phyloP scores from a whole-genome alignment of 2,797 vertebrate species.

The Craterocephalus amniculus region DNA sequence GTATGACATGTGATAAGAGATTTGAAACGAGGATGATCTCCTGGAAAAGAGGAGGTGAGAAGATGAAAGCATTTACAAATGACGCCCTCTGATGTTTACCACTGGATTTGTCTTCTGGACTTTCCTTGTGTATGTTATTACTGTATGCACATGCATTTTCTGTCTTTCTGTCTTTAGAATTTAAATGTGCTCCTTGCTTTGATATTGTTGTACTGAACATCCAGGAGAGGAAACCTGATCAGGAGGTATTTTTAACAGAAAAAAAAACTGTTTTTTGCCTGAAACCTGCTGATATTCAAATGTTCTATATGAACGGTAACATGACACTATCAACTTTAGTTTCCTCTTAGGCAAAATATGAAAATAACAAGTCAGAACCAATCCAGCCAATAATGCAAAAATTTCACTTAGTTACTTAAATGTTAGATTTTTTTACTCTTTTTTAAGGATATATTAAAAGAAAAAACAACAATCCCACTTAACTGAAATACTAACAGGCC shows the following conservation, averaged over 20 bases:
- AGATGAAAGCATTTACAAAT: slow-evolving; percentile 42
- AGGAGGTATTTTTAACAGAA: slow-evolving; percentile 15
- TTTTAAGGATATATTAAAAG: not conserved
- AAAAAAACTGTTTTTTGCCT: slow-evolving; percentile 7
- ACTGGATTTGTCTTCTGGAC: slow-evolving; percentile 45
- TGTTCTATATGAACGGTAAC: not conserved
- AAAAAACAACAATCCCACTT: slow-evolving; percentile 17
- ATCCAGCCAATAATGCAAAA: not conserved
- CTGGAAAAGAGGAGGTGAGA: slow-evolving; percentile 19
- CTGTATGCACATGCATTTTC: slow-evolving; percentile 40
- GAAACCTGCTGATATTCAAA: slow-evolving; percentile 3
- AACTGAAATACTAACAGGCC: slow-evolving; percentile 10
- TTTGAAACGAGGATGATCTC: slow-evolving; percentile 19
- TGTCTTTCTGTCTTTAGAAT: slow-evolving; percentile 37
- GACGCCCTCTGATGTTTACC: slow-evolving; percentile 69
- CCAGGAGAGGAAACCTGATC: slow-evolving; percentile 4
- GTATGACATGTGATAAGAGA: slow-evolving; percentile 18
- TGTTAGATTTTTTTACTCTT: not conserved
- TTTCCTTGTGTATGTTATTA: slow-evolving; percentile 35
- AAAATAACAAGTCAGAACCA: slow-evolving; percentile 2
- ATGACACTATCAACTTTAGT: not conserved
- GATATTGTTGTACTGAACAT: slow-evolving; percentile 30
- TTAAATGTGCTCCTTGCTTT: slow-evolving; percentile 23
- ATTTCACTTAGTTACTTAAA: not conserved
- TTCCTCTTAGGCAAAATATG: slow-evolving; percentile 3